A percentile compares a stretch with the other conserved stretches of the same genome.
These are phyloP conservation scores for Aelia acuminata DNA, from an alignment of 2,888 invertebrate species.

Conservation along the genomic window DNA sequence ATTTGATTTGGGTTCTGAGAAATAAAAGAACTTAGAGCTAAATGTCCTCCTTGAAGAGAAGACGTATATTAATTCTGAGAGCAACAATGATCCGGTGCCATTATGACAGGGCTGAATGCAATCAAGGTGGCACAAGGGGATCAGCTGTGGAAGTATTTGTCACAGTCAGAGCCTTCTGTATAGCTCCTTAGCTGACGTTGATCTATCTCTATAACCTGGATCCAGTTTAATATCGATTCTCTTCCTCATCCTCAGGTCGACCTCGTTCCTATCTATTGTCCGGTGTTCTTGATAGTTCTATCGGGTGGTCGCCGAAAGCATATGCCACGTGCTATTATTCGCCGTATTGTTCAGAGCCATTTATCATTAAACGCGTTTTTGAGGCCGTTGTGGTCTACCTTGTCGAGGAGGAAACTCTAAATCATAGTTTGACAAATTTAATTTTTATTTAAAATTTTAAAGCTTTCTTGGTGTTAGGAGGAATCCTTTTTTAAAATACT, in stretches of 20 bases:
- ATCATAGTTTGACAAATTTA: not conserved
- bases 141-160: conserved; percentile 40
- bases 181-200: conserved; percentile 28
- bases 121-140: conserved; percentile 31
- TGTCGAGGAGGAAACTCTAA: not conserved
- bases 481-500: too few relatives aligned
- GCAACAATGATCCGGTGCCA: conserved; percentile 39
- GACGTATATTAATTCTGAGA: conserved; percentile 37
- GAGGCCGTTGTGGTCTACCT: not conserved
- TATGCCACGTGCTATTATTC: not conserved
- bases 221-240: conserved; percentile 45
- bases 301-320: not conserved
- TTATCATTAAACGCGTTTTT: not conserved
- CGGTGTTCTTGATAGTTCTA: conserved; percentile 23
- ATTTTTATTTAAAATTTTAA: too few relatives aligned
- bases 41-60: not conserved
- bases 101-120: conserved; percentile 38
- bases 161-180: conserved; percentile 38
- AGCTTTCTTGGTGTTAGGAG: too few relatives aligned
- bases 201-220: conserved; percentile 47
- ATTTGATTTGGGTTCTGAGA: conserved; percentile 21
- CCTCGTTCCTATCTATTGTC: conserved; percentile 39
- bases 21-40: not conserved
- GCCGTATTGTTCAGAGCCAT: not conserved
- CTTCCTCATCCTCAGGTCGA: not conserved